phyloP scores from a whole-genome alignment of 2,888 invertebrate species.

The Petrolisthes manimaculis region DNA sequence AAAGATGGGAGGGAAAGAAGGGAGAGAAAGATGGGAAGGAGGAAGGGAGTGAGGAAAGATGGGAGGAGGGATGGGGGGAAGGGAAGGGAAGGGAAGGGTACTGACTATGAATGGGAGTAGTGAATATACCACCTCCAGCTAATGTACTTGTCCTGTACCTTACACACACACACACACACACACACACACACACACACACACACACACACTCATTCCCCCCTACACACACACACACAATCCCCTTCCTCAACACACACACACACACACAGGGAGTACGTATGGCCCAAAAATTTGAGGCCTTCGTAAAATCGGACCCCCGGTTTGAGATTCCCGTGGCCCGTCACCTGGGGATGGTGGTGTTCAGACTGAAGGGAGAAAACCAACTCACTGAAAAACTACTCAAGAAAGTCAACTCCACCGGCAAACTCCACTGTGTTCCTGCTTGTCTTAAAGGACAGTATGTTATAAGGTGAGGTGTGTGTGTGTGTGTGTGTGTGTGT shows the following conservation, averaged over 20 bases:
- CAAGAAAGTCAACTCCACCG: conserved; percentile 87
- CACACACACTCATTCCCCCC: not conserved
- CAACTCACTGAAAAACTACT: conserved; percentile 84
- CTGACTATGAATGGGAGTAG: not conserved
- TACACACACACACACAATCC: not conserved
- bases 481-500: not conserved
- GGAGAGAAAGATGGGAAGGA: not conserved
- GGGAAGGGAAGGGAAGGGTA: not conserved
- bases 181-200: conserved; percentile 20
- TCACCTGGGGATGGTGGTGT: conserved; percentile 90
- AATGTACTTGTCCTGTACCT: too few relatives aligned
- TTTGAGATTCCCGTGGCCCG: conserved; percentile 92
- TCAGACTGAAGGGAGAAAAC: conserved; percentile 86
- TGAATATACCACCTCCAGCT: too few relatives aligned
- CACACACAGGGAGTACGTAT: conserved; percentile 82
- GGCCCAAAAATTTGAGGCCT: conserved; percentile 90
- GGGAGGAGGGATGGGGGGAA: not conserved
- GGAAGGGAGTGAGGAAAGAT: not conserved
- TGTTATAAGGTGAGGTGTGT: conserved; percentile 70
- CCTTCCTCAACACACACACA: not conserved
- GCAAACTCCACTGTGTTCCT: conserved; percentile 90
- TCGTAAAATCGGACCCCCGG: conserved; percentile 84
- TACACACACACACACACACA: conserved; percentile 26
- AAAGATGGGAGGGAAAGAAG: not conserved
- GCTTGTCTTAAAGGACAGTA: conserved; percentile 85